Conservation (phyloP, 2,113 vertebrate species). For the Coracopsis vasa region DNA sequence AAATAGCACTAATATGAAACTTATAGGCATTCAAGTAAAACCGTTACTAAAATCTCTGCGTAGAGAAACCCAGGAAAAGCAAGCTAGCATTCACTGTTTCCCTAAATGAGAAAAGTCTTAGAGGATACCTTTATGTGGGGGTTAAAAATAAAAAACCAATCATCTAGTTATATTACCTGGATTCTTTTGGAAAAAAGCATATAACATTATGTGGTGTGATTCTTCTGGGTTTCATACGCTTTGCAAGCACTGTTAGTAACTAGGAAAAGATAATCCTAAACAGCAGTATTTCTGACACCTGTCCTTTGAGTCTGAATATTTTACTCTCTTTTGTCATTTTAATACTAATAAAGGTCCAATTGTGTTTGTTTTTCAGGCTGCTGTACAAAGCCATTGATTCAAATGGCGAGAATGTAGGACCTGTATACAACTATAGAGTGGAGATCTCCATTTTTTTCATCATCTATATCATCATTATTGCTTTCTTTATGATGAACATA, state of each 20-base stretch:
- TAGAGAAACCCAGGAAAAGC: not conserved
- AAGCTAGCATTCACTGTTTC: not conserved
- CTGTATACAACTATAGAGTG: constrained; percentile 96
- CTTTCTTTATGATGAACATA: constrained; percentile 99
- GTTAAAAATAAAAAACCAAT: not conserved
- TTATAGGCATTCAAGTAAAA: not conserved
- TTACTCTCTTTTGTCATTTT: not conserved
- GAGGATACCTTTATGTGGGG: not conserved
- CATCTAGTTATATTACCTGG: not conserved
- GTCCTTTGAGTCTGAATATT: not conserved
- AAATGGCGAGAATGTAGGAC: constrained; percentile 92
- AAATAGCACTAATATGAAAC: not conserved
- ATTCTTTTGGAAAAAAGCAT: not conserved
- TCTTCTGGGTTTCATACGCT: not conserved
- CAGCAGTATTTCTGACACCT: not conserved
- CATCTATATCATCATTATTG: constrained; percentile 99
- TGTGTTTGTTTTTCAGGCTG: constrained; percentile 76
- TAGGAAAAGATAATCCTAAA: not conserved
- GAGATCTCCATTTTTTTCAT: constrained; percentile 99
- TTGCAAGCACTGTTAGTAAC: not conserved
- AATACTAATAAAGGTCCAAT: not conserved
- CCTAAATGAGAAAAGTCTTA: not conserved
- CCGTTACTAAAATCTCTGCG: not conserved
- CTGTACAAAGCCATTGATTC: constrained; percentile 98
- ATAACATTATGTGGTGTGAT: not conserved